Base-by-base conservation (phyloP, 2,888 invertebrate genomes). In the Abrostola triplasia region DNA sequence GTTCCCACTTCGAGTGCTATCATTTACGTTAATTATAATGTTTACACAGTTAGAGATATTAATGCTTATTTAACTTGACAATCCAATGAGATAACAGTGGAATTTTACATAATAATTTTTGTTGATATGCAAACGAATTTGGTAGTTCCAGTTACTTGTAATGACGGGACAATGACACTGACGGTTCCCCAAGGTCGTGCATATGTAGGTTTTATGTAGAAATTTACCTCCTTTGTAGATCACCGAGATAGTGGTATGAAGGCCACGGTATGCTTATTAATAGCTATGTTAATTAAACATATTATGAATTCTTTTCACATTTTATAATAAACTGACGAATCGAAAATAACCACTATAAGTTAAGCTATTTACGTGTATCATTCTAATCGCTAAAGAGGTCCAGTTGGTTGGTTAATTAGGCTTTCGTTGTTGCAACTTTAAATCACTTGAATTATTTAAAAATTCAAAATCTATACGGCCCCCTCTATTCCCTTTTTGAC, bases 61-160 rank as follows among this genome's bases (percentile, higher is more conserved):
- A 67, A 70, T 56, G 67, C 70, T 73, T 70, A 65, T 68, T 77
- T 73, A 71, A 62, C 63, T 70, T 62, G 61, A 68, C 56, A 62
- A 74, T 73, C 65, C 65, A 57, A 57, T 54, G 67, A 70, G 82
- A 82, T 82, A 83, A 78, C 78, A 88, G 84, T 86, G 91, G 88
- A 90, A 90, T 86, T 88, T 88, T 89, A 89, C 89, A 79, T 84
- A 76, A 72, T 76, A 76, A 62, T 66, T 80, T 75, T 76, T 56
- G 54, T 68, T 57, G 51, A 35, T 64, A 42, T 52, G 69, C 56
- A 76, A 80, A 79, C 49, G 65, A 40, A 2, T 35, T 55, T 7
- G 49, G 56, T 60, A 59, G 36, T 51, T 41, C 47, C 61, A 59
- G 64, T 52, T 61, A 56, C 37, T 54, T 5, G 36, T 10, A 42